Percentiles rank a stretch among this genome's conserved stretches.
Conservation (phyloP, 2,797 vertebrate genomes). For the Euthynnus affinis region DNA sequence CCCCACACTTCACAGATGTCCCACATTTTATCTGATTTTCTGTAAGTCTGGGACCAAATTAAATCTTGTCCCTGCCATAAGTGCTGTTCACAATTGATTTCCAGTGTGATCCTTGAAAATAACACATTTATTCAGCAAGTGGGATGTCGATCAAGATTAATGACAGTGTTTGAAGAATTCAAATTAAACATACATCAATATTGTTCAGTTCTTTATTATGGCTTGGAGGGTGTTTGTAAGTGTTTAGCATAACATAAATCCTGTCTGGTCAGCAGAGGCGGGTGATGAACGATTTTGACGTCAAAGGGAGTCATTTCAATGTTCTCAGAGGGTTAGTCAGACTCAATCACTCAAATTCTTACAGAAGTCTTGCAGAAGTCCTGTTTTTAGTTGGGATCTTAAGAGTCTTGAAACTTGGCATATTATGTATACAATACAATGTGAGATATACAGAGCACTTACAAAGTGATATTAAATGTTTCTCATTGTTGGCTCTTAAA, state of each 20-base stretch:
- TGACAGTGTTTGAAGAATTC: neutral
- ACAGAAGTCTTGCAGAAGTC: too few species aligned
- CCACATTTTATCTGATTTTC: constrained; percentile 43
- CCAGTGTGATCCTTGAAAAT: constrained; percentile 20
- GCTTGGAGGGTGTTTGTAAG: neutral
- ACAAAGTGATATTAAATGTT: too few species aligned
- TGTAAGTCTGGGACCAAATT: constrained; percentile 26
- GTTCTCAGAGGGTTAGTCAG: neutral
- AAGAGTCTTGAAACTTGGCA: too few species aligned
- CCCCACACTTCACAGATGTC: constrained; percentile 27
- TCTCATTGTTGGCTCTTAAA: too few species aligned
- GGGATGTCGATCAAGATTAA: constrained; percentile 9
- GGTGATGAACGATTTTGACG: neutral
- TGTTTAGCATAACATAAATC: neutral
- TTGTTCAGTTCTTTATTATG: neutral
- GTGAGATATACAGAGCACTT: too few species aligned
- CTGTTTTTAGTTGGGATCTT: too few species aligned
- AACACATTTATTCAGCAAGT: constrained; percentile 11
- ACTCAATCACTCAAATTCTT: neutral
- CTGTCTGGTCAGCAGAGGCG: neutral
- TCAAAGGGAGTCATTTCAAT: constrained; percentile 8
- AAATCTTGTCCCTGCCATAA: constrained; percentile 15
- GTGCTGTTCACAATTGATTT: constrained; percentile 43
- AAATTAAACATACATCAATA: neutral
- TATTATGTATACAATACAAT: too few species aligned